Evolutionary conservation across 2,113 vertebrate genomes (phyloP).

Genomic region (Phalacrocorax brasilianus): DNA sequence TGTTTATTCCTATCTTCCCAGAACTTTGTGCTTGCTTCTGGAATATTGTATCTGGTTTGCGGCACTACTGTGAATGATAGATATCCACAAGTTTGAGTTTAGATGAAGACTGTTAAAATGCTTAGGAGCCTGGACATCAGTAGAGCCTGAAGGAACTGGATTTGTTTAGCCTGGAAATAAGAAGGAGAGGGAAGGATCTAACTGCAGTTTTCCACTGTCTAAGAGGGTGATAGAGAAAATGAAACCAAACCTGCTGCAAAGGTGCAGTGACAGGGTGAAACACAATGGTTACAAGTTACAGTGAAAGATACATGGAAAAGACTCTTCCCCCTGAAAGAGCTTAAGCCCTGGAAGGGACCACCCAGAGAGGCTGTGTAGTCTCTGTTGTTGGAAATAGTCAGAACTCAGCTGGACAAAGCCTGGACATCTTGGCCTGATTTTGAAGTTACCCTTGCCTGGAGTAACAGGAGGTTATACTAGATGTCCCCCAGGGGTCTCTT

Average conservation of each 20-base stretch:
- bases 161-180: not conserved
- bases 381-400: not conserved
- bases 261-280: not conserved
- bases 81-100: not conserved
- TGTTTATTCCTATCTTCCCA: not conserved
- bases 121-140: not conserved
- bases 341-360: not conserved
- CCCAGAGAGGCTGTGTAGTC: not conserved
- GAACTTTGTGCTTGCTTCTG: not conserved
- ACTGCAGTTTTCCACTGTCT: not conserved
- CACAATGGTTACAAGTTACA: not conserved
- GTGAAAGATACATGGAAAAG: not conserved
- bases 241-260: not conserved
- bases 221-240: not conserved
- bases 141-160: not conserved
- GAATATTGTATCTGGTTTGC: not conserved
- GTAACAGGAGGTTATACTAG: not conserved
- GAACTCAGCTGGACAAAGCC: not conserved
- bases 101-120: not conserved
- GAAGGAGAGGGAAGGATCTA: not conserved
- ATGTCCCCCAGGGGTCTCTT: not conserved
- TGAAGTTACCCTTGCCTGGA: not conserved
- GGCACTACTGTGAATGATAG: not conserved
- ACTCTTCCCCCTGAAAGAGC: not conserved
- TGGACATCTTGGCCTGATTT: not conserved